Base-by-base conservation (phyloP, 2,113 vertebrate genomes). In the Polyodon spathula region DNA sequence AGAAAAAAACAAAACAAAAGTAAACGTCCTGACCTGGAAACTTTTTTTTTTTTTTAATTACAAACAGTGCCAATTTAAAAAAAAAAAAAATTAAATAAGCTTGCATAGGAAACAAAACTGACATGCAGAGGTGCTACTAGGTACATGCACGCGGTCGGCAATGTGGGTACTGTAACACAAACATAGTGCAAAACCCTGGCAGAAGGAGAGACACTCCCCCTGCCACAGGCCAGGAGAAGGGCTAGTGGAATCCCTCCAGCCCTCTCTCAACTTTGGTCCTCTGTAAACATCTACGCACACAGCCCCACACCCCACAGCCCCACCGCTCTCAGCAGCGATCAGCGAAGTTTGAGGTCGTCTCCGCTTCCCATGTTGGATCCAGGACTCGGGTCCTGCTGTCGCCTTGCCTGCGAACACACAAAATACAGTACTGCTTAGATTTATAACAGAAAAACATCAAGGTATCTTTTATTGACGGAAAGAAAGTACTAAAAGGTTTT, bases 361-460 rank as follows among this genome's bases (percentile, higher is more conserved):
- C 93, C 84, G 42, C 90, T 92, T 68, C 90, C 92, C 80, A 98
- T 86, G 84, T 85, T 93, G 64, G 93, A 93, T 64, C 93, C 92
- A 81, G 92, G 92, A 85, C 90, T 94, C 86, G 92, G 93, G 87
- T 97, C 91, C 92, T 95, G 94, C 67, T 97, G 94, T 85, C 93
- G 91, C 90, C 93, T 95, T 90, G 88, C 92, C 96, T 99, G 86
- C 5, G 41, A 59, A 43, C 3, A 62, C 12, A 76, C n/a, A n/a
- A n/a, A 39, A 57, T 38, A 40, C 37, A 54, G 40, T 7, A 11
- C 54, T 40, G 1, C 16, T 37, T 17, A n/a, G 50, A n/a, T 12
- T n/a, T n/a, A n/a, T n/a, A n/a, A n/a, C n/a, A n/a, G n/a, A n/a
- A n/a, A n/a, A n/a, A n/a, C n/a, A n/a, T n/a, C n/a, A n/a, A n/a